Percentiles rank a stretch among this genome's conserved stretches.
phyloP scores from a whole-genome alignment of 2,797 vertebrate genomes.

The Xenentodon cancila region DNA sequence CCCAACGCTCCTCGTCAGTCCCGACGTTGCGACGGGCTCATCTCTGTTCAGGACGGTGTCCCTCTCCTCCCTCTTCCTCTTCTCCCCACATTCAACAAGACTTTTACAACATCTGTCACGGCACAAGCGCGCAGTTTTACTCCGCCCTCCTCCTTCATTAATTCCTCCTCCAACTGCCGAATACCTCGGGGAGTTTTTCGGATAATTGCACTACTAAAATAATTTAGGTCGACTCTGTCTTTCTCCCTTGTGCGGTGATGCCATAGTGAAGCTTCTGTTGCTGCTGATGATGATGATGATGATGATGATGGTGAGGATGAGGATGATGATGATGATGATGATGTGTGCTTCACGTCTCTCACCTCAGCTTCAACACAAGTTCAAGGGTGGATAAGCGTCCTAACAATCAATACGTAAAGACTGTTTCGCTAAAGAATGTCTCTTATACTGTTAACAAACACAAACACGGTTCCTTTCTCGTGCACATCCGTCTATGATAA shows the following conservation, averaged over 20 bases:
- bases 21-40: slow-evolving; percentile 8
- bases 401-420: too few species aligned
- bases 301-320: slow-evolving; percentile 40
- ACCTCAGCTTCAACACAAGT: slow-evolving; percentile 40
- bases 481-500: too few species aligned
- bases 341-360: slow-evolving; percentile 24
- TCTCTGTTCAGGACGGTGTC: slow-evolving; percentile 47
- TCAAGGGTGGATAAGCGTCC: slow-evolving; percentile 29
- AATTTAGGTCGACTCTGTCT: slow-evolving; percentile 75
- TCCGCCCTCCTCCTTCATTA: slow-evolving; percentile 72
- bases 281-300: slow-evolving; percentile 43
- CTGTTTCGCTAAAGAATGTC: too few species aligned
- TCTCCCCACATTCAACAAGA: slow-evolving; percentile 38
- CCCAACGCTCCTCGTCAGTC: slow-evolving; percentile 25
- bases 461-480: too few species aligned
- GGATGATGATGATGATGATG: slow-evolving; percentile 13
- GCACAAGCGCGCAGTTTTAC: slow-evolving; percentile 51
- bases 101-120: slow-evolving; percentile 68
- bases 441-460: too few species aligned
- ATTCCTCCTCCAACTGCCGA: slow-evolving; percentile 49
- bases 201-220: slow-evolving; percentile 73
- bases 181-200: slow-evolving; percentile 65
- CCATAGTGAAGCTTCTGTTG: slow-evolving; percentile 29
- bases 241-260: slow-evolving; percentile 32
- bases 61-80: slow-evolving; percentile 30